phyloP scores from a whole-genome alignment of 2,888 invertebrate species.

The Deilephila elpenor region DNA sequence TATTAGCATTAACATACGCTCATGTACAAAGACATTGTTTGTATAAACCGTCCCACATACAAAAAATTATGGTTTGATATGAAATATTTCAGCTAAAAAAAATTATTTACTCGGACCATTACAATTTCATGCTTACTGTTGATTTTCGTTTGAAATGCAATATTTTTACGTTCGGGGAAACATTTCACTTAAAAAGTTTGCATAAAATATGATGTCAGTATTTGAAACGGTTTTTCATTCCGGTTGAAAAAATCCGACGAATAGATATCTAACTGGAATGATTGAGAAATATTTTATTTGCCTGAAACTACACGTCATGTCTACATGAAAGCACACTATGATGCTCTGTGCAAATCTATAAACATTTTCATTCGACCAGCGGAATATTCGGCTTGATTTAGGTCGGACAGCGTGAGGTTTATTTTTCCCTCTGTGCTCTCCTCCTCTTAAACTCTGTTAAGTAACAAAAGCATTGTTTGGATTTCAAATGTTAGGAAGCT shows the following conservation, averaged over 20 bases:
- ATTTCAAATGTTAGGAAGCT: background rate
- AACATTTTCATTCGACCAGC: slow-evolving; percentile 47
- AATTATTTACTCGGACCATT: slow-evolving; percentile 2
- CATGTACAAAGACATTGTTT: background rate
- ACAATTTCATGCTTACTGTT: background rate
- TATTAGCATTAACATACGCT: slow-evolving; percentile 35
- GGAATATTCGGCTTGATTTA: slow-evolving; percentile 54
- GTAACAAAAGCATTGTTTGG: slow-evolving; percentile 6
- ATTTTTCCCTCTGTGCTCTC: slow-evolving; percentile 26
- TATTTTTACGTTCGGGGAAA: slow-evolving; percentile 2
- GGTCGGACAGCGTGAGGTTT: slow-evolving; percentile 59
- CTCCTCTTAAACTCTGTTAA: slow-evolving; percentile 11
- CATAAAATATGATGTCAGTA: slow-evolving; percentile 3
- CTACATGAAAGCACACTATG: slow-evolving; percentile 37
- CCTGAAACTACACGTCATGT: slow-evolving; percentile 39
- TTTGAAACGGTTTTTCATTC: slow-evolving; percentile 5
- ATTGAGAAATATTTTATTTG: slow-evolving; percentile 16
- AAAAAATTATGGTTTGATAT: background rate
- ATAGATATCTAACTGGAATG: background rate
- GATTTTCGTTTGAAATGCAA: background rate
- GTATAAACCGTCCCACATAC: background rate
- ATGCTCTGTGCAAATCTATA: slow-evolving; percentile 44
- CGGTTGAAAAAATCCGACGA: background rate
- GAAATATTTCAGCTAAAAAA: background rate
- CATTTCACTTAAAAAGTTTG: background rate